Base-by-base conservation (phyloP, 1,140 invertebrate species). In the Micrasema longulum region DNA sequence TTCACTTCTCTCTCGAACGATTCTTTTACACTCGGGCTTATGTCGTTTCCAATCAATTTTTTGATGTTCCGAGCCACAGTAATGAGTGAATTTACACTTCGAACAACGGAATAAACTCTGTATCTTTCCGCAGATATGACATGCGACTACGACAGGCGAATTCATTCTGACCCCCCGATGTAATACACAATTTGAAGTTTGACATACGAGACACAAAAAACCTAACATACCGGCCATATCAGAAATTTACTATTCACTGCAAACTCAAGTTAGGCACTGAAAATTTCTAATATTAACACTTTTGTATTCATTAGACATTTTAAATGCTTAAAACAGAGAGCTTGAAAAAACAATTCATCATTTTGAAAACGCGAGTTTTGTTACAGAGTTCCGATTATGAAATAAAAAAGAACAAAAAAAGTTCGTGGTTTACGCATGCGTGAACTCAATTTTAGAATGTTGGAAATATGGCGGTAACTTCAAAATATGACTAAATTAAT, bases 41-140 rank as follows among this genome's bases (percentile, higher is more conserved):
- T 95, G 93, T 65, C 83, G 83, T 74, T 89, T 89, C 93, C 93
- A 95, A 76, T 95, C 90, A 69, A 86, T 78, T 64, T 87, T 88
- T 82, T 95, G 93, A 79, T 95, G 93, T 73, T 91, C 90, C 77
- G 89, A 91, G 47, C 88, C 90, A 81, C 93, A 95, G 81, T 95
- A 95, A 83, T 89, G 90, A 69, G 88, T 86, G 69, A 79, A 83
- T 76, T 90, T 89, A 83, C 93, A 95, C 68, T 89, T 87, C 72
- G 88, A 88, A 82, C 93, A 95, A 72, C 92, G 85, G 38, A 90
- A 84, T 74, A 94, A 82, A 77, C 91, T 90, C 72, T 91, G 87
- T 69, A 80, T 82, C 43, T 83, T 85, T 74, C 90, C 89, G 82
- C 94, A 94, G 77, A 90, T 86, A 76, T 85, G 88, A 85, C 91